Evolutionary conservation across 2,888 invertebrate species (phyloP).

Genomic region (Prosopocoilus inquinatus): DNA sequence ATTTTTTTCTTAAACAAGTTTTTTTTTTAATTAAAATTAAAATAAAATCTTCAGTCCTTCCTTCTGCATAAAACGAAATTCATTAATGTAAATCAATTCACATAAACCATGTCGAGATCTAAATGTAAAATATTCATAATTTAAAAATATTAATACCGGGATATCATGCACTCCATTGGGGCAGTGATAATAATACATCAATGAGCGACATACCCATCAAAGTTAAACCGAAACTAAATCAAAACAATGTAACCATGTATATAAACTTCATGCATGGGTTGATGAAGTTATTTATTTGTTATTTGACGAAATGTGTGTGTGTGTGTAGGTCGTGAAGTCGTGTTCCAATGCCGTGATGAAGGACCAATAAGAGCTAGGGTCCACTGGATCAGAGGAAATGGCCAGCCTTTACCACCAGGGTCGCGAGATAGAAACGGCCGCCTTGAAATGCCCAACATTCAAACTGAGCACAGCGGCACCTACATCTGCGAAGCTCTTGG

Average conservation of each 20-base stretch:
- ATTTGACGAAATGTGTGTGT: conserved; percentile 1
- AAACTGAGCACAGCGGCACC: conserved; percentile 71
- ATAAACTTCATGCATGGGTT: not conserved
- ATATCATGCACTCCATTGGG: not conserved
- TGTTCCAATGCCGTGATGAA: conserved; percentile 90
- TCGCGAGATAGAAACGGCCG: conserved; percentile 74
- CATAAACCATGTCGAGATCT: no score
- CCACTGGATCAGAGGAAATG: conserved; percentile 71
- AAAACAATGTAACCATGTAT: not conserved
- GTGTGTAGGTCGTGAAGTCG: conserved; percentile 79
- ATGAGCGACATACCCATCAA: not conserved
- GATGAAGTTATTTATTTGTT: not conserved
- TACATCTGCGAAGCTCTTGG: conserved; percentile 82
- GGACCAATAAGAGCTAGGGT: conserved; percentile 76
- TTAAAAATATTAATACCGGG: no score
- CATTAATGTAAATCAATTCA: no score
- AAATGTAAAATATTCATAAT: no score
- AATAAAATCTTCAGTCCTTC: no score
- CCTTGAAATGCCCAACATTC: conserved; percentile 80
- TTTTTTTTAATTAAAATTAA: no score
- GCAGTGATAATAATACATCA: not conserved
- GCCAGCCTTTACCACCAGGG: conserved; percentile 71
- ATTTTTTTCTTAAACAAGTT: no score
- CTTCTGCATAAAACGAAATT: no score
- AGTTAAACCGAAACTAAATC: not conserved